Evolutionary conservation across 2,797 vertebrate species (phyloP).

Genomic region (Myripristis jacobus): DNA sequence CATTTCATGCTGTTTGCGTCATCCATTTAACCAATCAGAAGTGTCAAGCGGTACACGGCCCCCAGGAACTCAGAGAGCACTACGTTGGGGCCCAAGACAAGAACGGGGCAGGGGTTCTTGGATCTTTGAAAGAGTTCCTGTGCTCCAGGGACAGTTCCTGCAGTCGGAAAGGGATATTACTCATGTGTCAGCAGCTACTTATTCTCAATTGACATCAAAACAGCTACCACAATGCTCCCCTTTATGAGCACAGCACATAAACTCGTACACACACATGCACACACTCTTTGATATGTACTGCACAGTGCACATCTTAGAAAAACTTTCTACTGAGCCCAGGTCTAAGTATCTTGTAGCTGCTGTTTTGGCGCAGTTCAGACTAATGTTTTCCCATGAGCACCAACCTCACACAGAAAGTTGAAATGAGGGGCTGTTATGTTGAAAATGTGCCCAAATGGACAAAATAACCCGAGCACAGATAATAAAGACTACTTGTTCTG

Average conservation of each 20-base stretch:
- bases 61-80: no score
- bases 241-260: constrained; percentile 19
- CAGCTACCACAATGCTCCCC: constrained; percentile 23
- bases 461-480: constrained; percentile 35
- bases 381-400: constrained; percentile 47
- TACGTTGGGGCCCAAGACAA: no score
- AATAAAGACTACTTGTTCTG: constrained; percentile 46
- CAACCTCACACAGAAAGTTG: constrained; percentile 35
- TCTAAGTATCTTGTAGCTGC: constrained; percentile 7
- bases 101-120: no score
- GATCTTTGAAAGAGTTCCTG: no score
- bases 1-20: no score
- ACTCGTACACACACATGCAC: constrained; percentile 27
- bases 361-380: constrained; percentile 22
- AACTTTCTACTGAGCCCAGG: constrained; percentile 21
- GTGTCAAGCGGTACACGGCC: no score
- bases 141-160: no score
- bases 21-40: no score
- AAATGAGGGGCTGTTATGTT: constrained; percentile 8
- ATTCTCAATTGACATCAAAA: constrained; percentile 5
- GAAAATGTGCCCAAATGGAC: constrained; percentile 33
- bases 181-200: no score
- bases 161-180: no score
- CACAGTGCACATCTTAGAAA: constrained; percentile 43
- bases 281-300: constrained; percentile 8